Evolutionary conservation across 2,888 invertebrate species (phyloP).

Genomic region (Acanthoscelides obtectus): DNA sequence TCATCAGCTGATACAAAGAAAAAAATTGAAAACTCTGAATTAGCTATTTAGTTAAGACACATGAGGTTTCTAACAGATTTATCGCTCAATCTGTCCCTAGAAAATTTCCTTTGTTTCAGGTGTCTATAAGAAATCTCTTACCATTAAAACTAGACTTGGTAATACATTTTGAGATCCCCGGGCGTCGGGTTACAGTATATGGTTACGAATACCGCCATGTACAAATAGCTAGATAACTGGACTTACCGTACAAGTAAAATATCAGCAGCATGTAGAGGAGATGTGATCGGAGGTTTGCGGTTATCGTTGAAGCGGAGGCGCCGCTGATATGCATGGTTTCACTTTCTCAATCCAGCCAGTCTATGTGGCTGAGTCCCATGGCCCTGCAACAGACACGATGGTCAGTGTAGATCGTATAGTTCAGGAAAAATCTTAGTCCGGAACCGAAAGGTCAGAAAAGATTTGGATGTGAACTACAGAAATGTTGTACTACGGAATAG

Average conservation of each 20-base stretch:
- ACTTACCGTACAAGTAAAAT: constrained; percentile 38
- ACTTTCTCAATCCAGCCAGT: constrained; percentile 45
- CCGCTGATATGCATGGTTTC: constrained; percentile 40
- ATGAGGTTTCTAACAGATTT: too few relatives aligned
- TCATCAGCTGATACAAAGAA: too few relatives aligned
- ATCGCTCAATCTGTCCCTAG: too few relatives aligned
- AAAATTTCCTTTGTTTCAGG: too few relatives aligned
- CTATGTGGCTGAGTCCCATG: constrained; percentile 42
- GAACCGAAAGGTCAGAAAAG: constrained; percentile 4
- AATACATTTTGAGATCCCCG: too few relatives aligned
- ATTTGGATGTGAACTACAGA: too few relatives aligned
- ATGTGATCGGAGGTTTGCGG: constrained; percentile 32
- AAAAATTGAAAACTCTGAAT: too few relatives aligned
- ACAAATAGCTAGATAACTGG: constrained; percentile 8
- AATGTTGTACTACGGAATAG: too few relatives aligned
- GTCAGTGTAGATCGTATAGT: constrained; percentile 20
- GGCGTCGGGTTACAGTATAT: too few relatives aligned
- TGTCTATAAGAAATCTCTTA: too few relatives aligned
- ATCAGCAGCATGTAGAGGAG: constrained; percentile 37
- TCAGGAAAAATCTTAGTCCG: not conserved
- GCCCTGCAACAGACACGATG: constrained; percentile 42
- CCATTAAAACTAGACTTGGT: too few relatives aligned
- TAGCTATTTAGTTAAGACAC: too few relatives aligned
- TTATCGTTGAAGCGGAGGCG: constrained; percentile 29
- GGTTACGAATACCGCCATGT: not conserved